A percentile compares a stretch with the other conserved stretches of the same genome.
These are phyloP conservation scores for Neopipo cinnamomea DNA, from an alignment of 2,113 vertebrate genomes.

Conservation along the genomic window DNA sequence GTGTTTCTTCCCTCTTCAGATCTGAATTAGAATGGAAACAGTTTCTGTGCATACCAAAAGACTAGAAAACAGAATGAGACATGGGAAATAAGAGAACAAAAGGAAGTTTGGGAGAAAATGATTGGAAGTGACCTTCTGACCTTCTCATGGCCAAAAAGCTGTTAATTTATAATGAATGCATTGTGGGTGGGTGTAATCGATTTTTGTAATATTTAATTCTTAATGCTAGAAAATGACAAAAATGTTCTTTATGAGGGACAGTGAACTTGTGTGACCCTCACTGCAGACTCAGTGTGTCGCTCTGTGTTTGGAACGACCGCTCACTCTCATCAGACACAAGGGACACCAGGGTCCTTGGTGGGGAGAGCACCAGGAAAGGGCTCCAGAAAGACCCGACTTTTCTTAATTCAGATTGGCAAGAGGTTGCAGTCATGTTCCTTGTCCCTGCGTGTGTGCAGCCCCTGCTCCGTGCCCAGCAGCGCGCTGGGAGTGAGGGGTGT, in stretches of 20 bases:
- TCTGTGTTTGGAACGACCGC: no score
- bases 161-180: background rate
- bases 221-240: background rate
- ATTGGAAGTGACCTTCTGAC: background rate
- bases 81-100: background rate
- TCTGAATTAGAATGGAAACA: background rate
- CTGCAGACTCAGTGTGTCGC: background rate
- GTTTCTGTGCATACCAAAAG: background rate
- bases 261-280: background rate
- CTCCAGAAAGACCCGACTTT: background rate
- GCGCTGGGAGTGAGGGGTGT: background rate
- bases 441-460: background rate
- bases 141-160: background rate
- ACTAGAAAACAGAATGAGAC: background rate
- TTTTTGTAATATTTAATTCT: background rate
- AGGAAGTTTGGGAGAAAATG: background rate
- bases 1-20: background rate
- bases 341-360: no score
- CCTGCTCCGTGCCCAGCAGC: background rate
- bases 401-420: background rate
- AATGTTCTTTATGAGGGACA: background rate
- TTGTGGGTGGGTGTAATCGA: background rate
- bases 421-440: background rate
- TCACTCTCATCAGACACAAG: accelerated
- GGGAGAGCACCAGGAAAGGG: background rate